Base-by-base conservation (phyloP, 2,113 vertebrate genomes). In the Alces alces region DNA sequence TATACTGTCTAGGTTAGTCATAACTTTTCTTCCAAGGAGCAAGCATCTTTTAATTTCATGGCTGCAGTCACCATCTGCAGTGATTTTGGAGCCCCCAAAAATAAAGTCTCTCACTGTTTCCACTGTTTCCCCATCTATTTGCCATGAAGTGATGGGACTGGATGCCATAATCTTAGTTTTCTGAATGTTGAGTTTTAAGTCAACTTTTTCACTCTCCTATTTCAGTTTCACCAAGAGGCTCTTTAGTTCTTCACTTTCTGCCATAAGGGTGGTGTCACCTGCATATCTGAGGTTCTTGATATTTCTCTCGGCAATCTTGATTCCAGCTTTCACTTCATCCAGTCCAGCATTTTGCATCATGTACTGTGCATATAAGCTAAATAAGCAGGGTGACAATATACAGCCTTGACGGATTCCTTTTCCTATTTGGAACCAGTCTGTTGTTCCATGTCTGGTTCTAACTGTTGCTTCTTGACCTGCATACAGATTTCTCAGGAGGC, bases 31-130 rank as follows among this genome's bases (percentile, higher is more conserved):
- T 36, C n/a, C n/a, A 70, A 70, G n/a, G 17, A 70, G 64, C 16
- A 70, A 36, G 17, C n/a, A 5, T 36, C 64, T 70, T 70, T 70
- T 70, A 36, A 70, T 70, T 70, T 70, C n/a, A 21, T 21, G n/a
- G 64, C 17, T 70, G 9, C 2, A 70, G 9, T 70, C 17, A 36
- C 64, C n/a, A 70, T 21, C 64, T 36, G n/a, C 9, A 11, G 64
- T 70, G 64, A 70, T 70, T 70, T 36, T 36, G n/a, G 64, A 70
- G n/a, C n/a, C 64, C 8, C 0, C 0, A 0, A 36, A 66, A 70
- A 36, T 70, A 70, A 70, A 70, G n/a, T 36, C n/a, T 70, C 4
- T 2, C 33, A 66, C 33, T 66, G 33, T n/a, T 66, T n/a, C 64
- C 64, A 21, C 4, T 66, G 64, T 66, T 36, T 66, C 64, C 17